These are phyloP conservation scores for Drosophila nr. perissopoda DNA, from an alignment of 2,888 invertebrate genomes.

Conservation along the genomic window DNA sequence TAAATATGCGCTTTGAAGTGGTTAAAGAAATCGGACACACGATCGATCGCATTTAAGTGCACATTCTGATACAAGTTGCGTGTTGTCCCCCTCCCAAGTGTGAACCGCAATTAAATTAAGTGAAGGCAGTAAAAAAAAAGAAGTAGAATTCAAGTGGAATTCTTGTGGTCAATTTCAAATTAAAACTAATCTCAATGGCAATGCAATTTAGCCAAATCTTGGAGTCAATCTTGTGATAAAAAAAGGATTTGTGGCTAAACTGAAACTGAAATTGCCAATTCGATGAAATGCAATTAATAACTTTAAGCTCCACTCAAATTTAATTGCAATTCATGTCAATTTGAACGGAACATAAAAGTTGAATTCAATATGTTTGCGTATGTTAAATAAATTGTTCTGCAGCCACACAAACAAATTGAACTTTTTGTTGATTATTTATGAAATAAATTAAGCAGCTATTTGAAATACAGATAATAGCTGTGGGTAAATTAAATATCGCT, in stretches of 20 bases:
- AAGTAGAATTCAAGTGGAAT: neutral
- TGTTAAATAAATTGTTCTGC: neutral
- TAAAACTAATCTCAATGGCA: neutral
- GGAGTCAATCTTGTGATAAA: neutral
- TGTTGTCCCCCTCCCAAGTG: neutral
- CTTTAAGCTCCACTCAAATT: neutral
- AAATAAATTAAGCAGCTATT: neutral
- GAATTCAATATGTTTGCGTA: conserved; percentile 1
- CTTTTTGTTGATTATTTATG: neutral
- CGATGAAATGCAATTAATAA: neutral
- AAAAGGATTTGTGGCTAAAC: neutral
- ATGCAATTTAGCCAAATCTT: neutral
- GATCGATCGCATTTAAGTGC: conserved; percentile 18
- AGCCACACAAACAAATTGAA: neutral
- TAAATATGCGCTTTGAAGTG: conserved; percentile 9
- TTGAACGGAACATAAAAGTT: neutral
- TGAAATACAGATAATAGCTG: neutral
- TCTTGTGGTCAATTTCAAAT: conserved; percentile 1
- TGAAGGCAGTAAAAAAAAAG: neutral
- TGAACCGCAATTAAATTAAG: neutral
- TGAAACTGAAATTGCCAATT: neutral
- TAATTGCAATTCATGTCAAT: neutral
- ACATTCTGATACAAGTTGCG: conserved; percentile 2
- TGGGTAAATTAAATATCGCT: conserved; percentile 9
- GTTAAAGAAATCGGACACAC: conserved; percentile 20